Evolutionary conservation across 2,888 invertebrate genomes (phyloP).

Genomic region (Leptodirus hochenwartii): DNA sequence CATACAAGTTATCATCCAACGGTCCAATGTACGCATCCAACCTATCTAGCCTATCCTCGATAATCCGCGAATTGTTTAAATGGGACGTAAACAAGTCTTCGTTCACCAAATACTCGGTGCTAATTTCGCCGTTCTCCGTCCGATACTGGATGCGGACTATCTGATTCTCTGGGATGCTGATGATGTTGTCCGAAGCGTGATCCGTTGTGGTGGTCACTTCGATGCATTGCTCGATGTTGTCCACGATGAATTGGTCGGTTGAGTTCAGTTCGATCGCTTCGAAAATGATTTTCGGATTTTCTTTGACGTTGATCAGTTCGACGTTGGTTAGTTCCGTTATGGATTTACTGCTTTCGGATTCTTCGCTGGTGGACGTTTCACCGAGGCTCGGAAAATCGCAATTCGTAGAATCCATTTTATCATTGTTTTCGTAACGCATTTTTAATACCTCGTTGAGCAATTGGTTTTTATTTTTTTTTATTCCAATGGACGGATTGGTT

Average conservation of each 20-base stretch:
- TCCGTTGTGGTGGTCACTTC: constrained; percentile 21
- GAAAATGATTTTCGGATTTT: neutral
- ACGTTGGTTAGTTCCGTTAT: neutral
- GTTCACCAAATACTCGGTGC: constrained; percentile 23
- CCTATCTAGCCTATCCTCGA: no score
- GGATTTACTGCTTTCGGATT: neutral
- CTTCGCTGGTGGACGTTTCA: neutral
- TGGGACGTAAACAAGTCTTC: constrained; percentile 14
- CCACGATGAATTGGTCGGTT: neutral
- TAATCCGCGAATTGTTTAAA: no score
- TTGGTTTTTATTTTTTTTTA: constrained; percentile 1
- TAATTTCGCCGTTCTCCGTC: constrained; percentile 21
- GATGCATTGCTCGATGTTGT: constrained; percentile 8
- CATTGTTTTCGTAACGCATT: no score
- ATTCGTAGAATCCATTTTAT: neutral
- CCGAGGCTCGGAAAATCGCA: neutral
- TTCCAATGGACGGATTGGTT: no score
- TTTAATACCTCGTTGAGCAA: constrained; percentile 1
- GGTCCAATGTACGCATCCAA: constrained; percentile 12
- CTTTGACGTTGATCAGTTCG: neutral
- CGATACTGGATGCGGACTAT: constrained; percentile 24
- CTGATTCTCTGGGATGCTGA: constrained; percentile 20
- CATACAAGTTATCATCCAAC: constrained; percentile 17
- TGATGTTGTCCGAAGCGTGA: constrained; percentile 19
- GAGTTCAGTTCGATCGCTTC: neutral